phyloP scores from a whole-genome alignment of 1,140 invertebrate genomes.

The Argopecten irradians region DNA sequence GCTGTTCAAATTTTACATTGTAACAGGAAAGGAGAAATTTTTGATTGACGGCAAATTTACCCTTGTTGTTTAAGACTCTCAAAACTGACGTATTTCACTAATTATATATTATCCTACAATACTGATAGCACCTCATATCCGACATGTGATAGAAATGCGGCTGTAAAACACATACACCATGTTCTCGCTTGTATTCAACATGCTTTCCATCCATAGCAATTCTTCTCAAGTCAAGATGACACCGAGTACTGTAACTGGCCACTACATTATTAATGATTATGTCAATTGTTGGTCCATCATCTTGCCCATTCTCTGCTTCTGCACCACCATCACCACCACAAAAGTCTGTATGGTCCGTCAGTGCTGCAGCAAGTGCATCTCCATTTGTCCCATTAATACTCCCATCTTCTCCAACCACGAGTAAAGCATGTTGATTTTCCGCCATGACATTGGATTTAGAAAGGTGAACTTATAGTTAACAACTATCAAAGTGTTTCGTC shows the following conservation, averaged over 20 bases:
- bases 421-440: conserved; percentile 7
- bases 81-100: neutral
- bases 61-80: no score
- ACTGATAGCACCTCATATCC: no score
- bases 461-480: neutral
- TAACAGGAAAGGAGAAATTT: no score
- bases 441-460: neutral
- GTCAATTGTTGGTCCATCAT: conserved; percentile 78
- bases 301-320: neutral
- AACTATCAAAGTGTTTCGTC: no score
- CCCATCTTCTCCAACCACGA: neutral
- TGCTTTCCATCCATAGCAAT: conserved; percentile 95
- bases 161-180: conserved; percentile 85
- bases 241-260: conserved; percentile 97
- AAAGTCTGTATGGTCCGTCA: neutral
- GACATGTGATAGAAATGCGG: no score
- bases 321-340: neutral
- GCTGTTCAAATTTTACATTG: no score
- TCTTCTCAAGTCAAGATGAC: conserved; percentile 96
- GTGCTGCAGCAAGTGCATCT: neutral
- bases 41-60: no score
- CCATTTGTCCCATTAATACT: neutral
- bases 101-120: neutral
- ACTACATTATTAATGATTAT: conserved; percentile 99
- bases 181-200: conserved; percentile 96